Conservation (phyloP, 2,113 vertebrate genomes). For the Oncorhynchus masou region DNA sequence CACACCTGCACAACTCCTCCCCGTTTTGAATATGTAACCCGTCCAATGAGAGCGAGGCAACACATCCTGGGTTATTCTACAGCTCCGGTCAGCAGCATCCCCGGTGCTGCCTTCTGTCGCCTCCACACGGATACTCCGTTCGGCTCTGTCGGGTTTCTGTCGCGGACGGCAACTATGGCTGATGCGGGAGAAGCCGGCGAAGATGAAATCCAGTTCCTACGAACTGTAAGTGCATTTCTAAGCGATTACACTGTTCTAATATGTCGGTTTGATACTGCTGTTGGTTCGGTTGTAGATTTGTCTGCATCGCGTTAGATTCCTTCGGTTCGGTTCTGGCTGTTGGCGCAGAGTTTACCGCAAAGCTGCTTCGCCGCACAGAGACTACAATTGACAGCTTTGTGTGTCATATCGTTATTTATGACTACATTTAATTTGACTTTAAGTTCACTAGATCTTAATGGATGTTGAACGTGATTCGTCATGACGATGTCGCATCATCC, state of each 20-base stretch:
- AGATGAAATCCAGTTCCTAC: conserved; percentile 89
- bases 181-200: conserved; percentile 82
- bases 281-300: neutral
- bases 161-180: conserved; percentile 75
- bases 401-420: conserved; percentile 3
- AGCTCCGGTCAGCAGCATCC: neutral
- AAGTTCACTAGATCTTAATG: conserved; percentile 2
- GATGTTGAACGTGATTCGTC: neutral
- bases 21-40: conserved; percentile 31
- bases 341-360: neutral
- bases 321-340: conserved; percentile 19
- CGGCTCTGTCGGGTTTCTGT: conserved; percentile 8
- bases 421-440: neutral
- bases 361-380: neutral
- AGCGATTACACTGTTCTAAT: neutral
- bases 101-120: conserved; percentile 10
- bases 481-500: neutral
- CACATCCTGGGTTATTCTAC: neutral
- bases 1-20: conserved; percentile 59
- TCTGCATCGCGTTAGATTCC: neutral
- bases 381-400: neutral
- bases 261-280: neutral
- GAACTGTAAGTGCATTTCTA: conserved; percentile 78
- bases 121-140: neutral
- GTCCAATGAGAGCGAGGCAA: conserved; percentile 49